Base-by-base conservation (phyloP, 2,888 invertebrate species). In the Laspeyria flexula region DNA sequence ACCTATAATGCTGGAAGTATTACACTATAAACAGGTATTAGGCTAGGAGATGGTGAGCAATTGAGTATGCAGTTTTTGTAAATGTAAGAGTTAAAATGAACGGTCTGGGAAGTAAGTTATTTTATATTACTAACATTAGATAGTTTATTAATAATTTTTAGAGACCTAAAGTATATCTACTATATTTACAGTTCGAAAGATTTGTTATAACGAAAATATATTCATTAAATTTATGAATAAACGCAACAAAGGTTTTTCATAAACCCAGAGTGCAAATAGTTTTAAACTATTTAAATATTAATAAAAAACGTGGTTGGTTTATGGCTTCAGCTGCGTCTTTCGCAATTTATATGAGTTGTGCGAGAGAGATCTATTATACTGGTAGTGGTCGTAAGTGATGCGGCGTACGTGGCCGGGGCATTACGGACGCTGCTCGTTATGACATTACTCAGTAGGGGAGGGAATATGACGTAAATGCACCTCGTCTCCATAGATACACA, bases 351-450 rank as follows among this genome's bases (percentile, higher is more conserved):
- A 52, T 34, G 39, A 46, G 55, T 40, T 16, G 34, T 25, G 35
- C 31, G 37, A 59, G 45, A 45, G 43, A 52, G 50, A 38, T 55
- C 43, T 62, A 62, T 65, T 53, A 65, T 59, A 25, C 25, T 25
- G 1, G 1, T 6, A 41, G 50, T 16, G 16, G 44, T 47, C 35
- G 45, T 55, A 65, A 62, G 62, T 59, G 48, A 62, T 65, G 50
- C 42, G 27, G 16, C 11, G 39, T 53, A 65, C 64, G 62, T 65
- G 66, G 50, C 13, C 38, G 40, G 27, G 55, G 47, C 40, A 65
- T 65, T 65, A 50, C 34, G 44, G 47, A 46, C 42, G 44, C 15
- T 23, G 35, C 35, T 43, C 46, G 60, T 51, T 47, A 57, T 39
- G 34, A 18, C 42, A 58, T 55, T 52, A 41, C 42, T 34, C 38